Evolutionary conservation across 1,140 invertebrate genomes (phyloP), one percentile per base, ranked within the genome.

Genomic region (Drosophila sturtevanti): DNA sequence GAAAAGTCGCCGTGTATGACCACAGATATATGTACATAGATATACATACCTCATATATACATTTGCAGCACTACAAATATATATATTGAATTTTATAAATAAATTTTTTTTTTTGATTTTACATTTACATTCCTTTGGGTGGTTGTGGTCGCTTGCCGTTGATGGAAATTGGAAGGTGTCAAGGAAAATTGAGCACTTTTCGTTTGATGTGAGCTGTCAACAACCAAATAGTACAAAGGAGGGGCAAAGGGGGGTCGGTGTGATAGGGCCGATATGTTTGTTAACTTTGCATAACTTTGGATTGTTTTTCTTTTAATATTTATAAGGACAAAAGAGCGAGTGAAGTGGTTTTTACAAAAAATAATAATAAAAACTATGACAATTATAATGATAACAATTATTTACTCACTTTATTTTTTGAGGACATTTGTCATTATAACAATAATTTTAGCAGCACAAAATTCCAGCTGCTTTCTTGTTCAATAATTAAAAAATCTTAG

Each of bases 81-180:
- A 75, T 68, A 41, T 31, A 65, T 66, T 61, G 14, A 24, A 73
- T 54, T 61, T 22, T 64, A 41, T 54, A 87, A 81, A 82, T 81
- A 87, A 67, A 48, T 44, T 38, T 75, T 52, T 79, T 73, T 85
- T 52, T 79, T 73, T 85, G 65, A 70, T 72, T 63, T 86, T 87
- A 89, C 79, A 87, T 76, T 87, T 87, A 82, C 75, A 86, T 87
- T 82, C 75, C 78, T 62, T 69, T 63, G 59, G 52, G 38, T 58
- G 21, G 44, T 51, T 22, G 22, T 4, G 52, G 24, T n/a, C 22
- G 24, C 12, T 31, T 27, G 24, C 9, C 59, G 73, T 56, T 77
- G 73, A 77, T 67, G 69, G 72, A 59, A 35, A 58, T 54, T 44
- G 41, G 22, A 76, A 69, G 59, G 41, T 69, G 72, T 35, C 71